Conservation (phyloP, 2,888 invertebrate species). For the Sialis fuliginosa region DNA sequence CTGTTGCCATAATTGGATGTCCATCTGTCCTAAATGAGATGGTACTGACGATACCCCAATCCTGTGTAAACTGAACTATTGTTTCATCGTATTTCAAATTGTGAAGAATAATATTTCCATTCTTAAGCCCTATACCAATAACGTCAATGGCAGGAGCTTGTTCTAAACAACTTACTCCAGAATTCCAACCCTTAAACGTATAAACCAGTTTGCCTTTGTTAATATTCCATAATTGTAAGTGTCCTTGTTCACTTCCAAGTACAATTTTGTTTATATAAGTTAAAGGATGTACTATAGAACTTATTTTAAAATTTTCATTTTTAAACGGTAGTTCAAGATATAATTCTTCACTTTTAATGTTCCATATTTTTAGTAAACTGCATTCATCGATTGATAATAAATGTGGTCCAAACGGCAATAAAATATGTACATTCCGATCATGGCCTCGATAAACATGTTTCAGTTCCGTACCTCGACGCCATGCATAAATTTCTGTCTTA, state of each 20-base stretch:
- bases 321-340: slow-evolving; percentile 51
- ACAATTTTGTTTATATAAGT: slow-evolving; percentile 91
- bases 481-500: slow-evolving; percentile 63
- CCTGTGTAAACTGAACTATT: slow-evolving; percentile 72
- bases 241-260: slow-evolving; percentile 70
- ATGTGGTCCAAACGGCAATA: slow-evolving; percentile 76
- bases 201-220: slow-evolving; percentile 57
- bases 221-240: slow-evolving; percentile 80
- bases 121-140: slow-evolving; percentile 67
- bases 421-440: slow-evolving; percentile 44
- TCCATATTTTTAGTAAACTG: slow-evolving; percentile 67
- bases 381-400: slow-evolving; percentile 68
- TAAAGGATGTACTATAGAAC: slow-evolving; percentile 75
- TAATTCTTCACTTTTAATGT: slow-evolving; percentile 54
- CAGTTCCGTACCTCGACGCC: slow-evolving; percentile 73
- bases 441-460: slow-evolving; percentile 69
- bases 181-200: slow-evolving; percentile 58
- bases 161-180: slow-evolving; percentile 53
- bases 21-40: slow-evolving; percentile 80
- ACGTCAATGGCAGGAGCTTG: slow-evolving; percentile 90
- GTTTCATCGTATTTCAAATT: slow-evolving; percentile 74
- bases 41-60: slow-evolving; percentile 75
- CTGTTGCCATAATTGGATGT: slow-evolving; percentile 69
- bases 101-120: slow-evolving; percentile 69
- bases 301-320: slow-evolving; percentile 52